A percentile compares a stretch with the other conserved stretches of the same genome.
Conservation (phyloP, 2,888 invertebrate species). For the Agriopis marginaria region DNA sequence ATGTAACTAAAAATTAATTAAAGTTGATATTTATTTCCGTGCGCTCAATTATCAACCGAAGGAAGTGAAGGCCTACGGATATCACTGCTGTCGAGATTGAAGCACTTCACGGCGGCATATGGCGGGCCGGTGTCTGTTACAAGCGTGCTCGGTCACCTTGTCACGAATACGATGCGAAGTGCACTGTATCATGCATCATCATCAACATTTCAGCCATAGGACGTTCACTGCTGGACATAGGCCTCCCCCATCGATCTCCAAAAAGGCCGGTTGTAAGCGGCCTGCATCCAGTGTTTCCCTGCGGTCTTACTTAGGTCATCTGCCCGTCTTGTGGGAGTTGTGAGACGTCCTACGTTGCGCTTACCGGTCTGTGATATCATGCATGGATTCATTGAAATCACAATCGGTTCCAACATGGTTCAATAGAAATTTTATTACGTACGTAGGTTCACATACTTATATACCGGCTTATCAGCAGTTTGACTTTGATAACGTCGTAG, state of each 20-base stretch:
- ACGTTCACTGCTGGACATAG: too few relatives aligned
- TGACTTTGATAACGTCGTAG: too few relatives aligned
- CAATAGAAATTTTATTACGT: neutral
- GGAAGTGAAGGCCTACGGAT: constrained; percentile 39
- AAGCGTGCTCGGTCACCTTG: constrained; percentile 69
- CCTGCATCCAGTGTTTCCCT: too few relatives aligned
- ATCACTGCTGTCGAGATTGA: constrained; percentile 53
- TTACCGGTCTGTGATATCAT: neutral
- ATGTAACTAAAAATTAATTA: neutral
- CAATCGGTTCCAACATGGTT: neutral
- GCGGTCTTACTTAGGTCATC: too few relatives aligned
- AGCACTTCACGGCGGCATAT: constrained; percentile 58
- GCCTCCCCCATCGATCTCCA: too few relatives aligned
- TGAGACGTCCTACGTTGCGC: too few relatives aligned
- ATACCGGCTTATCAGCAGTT: too few relatives aligned
- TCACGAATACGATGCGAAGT: constrained; percentile 47
- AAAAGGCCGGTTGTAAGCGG: too few relatives aligned
- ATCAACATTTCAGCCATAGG: too few relatives aligned
- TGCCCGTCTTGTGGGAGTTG: too few relatives aligned
- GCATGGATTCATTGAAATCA: neutral
- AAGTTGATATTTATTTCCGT: constrained; percentile 3
- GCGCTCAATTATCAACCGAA: constrained; percentile 24
- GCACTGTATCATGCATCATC: neutral
- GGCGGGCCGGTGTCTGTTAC: constrained; percentile 63
- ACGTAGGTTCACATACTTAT: neutral